Evolutionary conservation across 2,888 invertebrate genomes (phyloP).

Genomic region (Pseudococcus jackbeardsleyi): DNA sequence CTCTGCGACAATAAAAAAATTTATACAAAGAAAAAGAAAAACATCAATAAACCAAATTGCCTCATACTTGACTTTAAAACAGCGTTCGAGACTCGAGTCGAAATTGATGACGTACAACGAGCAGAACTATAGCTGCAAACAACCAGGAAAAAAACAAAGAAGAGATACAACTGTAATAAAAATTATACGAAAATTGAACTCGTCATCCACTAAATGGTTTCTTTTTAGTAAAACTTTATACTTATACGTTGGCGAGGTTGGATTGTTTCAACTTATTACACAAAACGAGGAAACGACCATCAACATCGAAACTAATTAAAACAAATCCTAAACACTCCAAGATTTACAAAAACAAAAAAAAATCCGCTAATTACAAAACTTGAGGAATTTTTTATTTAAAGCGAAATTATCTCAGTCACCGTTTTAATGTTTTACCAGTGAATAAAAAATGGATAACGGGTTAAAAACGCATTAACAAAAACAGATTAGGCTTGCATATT

Average conservation of each 20-base stretch:
- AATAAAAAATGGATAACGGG: conserved; percentile 20
- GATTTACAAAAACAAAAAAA: background rate
- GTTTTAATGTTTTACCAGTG: conserved; percentile 46
- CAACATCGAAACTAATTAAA: conserved; percentile 48
- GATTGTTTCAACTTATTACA: background rate
- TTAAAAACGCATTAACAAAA: conserved; percentile 52
- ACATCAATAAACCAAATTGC: conserved; percentile 8
- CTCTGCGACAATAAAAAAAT: background rate
- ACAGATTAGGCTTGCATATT: conserved; percentile 42
- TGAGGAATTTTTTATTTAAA: conserved; percentile 39
- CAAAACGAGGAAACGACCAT: background rate
- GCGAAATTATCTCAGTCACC: conserved; percentile 34
- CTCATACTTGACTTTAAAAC: background rate
- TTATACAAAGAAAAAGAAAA: background rate
- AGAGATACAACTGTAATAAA: background rate
- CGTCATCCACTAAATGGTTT: background rate
- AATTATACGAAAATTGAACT: conserved; percentile 8
- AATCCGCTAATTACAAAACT: conserved; percentile 51
- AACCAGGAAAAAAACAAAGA: background rate
- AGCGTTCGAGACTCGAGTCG: background rate
- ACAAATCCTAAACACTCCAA: conserved; percentile 36
- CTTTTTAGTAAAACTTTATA: conserved; percentile 1
- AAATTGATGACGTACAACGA: background rate
- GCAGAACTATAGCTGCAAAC: background rate
- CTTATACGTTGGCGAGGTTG: background rate